Evolutionary conservation across 2,797 vertebrate genomes (phyloP).

Genomic region (Amblyraja radiata): DNA sequence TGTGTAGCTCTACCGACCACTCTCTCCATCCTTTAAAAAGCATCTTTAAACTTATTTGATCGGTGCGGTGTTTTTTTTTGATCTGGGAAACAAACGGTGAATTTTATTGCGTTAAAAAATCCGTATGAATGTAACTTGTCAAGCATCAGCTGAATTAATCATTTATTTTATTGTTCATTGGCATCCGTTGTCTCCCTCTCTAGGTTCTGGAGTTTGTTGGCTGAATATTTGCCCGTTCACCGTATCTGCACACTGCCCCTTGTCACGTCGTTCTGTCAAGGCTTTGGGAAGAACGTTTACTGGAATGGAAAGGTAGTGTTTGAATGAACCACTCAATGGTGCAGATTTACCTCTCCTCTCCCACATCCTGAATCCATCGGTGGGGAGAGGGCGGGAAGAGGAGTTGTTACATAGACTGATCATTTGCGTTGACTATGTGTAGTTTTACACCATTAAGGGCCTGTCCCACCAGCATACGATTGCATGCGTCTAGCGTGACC

Average conservation of each 20-base stretch:
- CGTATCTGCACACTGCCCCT: slow-evolving; percentile 71
- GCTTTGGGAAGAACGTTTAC: slow-evolving; percentile 72
- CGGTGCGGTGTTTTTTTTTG: not conserved
- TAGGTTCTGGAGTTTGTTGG: slow-evolving; percentile 83
- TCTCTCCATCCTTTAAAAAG: not conserved
- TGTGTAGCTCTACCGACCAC: too few relatives aligned
- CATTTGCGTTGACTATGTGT: not conserved
- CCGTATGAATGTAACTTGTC: not conserved
- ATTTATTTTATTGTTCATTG: not conserved
- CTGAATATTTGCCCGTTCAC: slow-evolving; percentile 65
- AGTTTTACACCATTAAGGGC: not conserved
- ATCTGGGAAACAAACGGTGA: not conserved
- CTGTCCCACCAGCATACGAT: too few relatives aligned
- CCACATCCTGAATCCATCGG: not conserved
- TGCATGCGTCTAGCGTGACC: too few relatives aligned
- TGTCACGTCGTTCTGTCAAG: slow-evolving; percentile 81
- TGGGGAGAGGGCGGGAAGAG: not conserved
- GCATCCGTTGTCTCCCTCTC: not conserved
- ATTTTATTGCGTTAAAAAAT: not conserved
- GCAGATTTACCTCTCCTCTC: not conserved
- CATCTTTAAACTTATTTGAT: not conserved
- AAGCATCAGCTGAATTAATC: not conserved
- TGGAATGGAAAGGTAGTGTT: slow-evolving; percentile 69
- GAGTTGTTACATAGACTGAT: not conserved
- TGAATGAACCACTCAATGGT: not conserved